Evolutionary conservation across 2,888 invertebrate genomes (phyloP), one percentile per base, ranked within the genome.

Genomic region (Tiphia femorata): DNA sequence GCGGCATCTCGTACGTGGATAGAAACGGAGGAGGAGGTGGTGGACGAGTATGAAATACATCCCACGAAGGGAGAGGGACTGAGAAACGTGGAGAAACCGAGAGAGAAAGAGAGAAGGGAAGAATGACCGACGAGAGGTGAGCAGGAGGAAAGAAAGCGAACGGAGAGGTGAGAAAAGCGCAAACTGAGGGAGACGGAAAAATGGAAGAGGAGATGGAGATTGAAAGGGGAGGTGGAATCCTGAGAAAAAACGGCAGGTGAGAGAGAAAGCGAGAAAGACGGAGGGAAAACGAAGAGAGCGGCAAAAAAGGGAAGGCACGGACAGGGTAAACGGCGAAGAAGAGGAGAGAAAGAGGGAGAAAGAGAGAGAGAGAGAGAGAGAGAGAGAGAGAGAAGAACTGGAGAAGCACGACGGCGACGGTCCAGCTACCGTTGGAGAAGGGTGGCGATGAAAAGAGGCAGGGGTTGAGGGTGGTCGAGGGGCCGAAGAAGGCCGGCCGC

Each of bases 1-100:
- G 53, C 61, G 59, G 62, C 63, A 66, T 66, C 55, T 66, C 62
- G 58, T 50, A 59, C 53, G 29, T 35, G 48, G 19, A 43, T 38
- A 53, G 29, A 43, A 29, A 20, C 40, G 44, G 49, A 54, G 48
- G 40, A 50, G n/a, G n/a, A n/a, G n/a, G n/a, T n/a, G n/a, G n/a
- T n/a, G n/a, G n/a, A n/a, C n/a, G 21, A 17, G 2, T 23, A 30
- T 20, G 29, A 29, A 10, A 14, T n/a, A 38, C 6, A 20, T 23
- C 38, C n/a, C 2, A 12, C 14, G 17, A 19, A 25, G 12, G 20
- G 30, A 8, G 12, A 21, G 41, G 3, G 19, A 20, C 19, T 19
- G 12, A 10, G 19, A 10, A 25, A 25, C 7, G 8, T n/a, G n/a
- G 41, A 19, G 12, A n/a, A 3, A 27, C n/a, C 14, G 25, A 27